These are phyloP conservation scores for Tinamus guttatus DNA, from an alignment of 2,113 vertebrate genomes.

Conservation along the genomic window DNA sequence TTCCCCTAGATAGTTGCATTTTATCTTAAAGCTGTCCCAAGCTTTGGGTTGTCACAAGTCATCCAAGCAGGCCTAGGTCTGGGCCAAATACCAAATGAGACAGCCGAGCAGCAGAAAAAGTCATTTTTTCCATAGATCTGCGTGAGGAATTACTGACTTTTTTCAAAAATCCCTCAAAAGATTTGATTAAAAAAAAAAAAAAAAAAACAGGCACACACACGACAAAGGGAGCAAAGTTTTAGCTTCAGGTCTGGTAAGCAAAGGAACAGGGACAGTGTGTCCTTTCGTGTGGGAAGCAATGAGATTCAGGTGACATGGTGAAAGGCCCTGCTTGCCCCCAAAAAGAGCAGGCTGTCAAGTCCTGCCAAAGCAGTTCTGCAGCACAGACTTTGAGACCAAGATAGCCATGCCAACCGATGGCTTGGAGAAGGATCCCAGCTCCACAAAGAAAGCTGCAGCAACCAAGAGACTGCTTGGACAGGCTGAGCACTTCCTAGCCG, in stretches of 20 bases:
- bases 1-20: background rate
- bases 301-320: fast-evolving
- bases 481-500: background rate
- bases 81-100: background rate
- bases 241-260: background rate
- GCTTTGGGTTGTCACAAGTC: background rate
- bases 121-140: background rate
- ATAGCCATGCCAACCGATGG: background rate
- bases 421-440: background rate
- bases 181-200: too few species aligned
- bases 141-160: background rate
- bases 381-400: background rate
- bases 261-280: background rate
- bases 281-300: background rate
- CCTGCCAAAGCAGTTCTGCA: background rate
- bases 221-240: background rate
- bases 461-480: background rate
- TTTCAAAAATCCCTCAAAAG: background rate
- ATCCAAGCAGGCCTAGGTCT: background rate
- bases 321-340: background rate
- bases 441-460: background rate
- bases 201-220: background rate
- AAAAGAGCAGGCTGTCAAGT: background rate
- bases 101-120: background rate
- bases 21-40: background rate